phyloP scores from a whole-genome alignment of 2,888 invertebrate genomes.

The Ceramica pisi region DNA sequence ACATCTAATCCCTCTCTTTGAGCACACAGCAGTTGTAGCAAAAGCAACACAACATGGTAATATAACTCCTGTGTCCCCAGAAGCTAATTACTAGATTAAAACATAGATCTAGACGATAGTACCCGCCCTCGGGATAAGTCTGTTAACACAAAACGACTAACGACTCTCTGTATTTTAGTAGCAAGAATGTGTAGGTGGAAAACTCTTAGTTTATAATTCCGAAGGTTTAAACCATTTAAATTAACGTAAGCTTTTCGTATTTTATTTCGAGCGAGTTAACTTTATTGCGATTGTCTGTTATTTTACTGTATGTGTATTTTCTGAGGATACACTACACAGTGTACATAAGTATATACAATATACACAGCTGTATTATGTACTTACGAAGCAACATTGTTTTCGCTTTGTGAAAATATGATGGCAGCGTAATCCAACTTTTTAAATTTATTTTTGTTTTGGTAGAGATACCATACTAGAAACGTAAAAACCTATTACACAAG shows the following conservation, averaged over 20 bases:
- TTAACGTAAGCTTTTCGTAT: conserved; percentile 56
- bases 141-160: conserved; percentile 63
- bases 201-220: conserved; percentile 60
- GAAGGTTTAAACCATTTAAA: conserved; percentile 62
- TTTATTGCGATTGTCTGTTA: conserved; percentile 43
- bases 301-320: conserved; percentile 18
- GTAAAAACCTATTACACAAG: not conserved
- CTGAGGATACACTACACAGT: not conserved
- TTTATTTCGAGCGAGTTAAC: conserved; percentile 58
- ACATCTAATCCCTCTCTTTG: conserved; percentile 48
- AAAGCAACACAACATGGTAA: conserved; percentile 53
- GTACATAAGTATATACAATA: not conserved
- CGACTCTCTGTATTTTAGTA: conserved; percentile 55
- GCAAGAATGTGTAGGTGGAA: conserved; percentile 57
- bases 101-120: conserved; percentile 69
- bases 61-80: conserved; percentile 60
- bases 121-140: conserved; percentile 66
- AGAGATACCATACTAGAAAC: not conserved
- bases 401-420: not conserved
- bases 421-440: not conserved
- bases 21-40: conserved; percentile 30
- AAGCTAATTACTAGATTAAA: conserved; percentile 76
- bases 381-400: not conserved
- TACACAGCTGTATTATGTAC: not conserved
- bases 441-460: not conserved